Base-by-base conservation (phyloP, 2,797 vertebrate genomes). In the Saxicola maurus region DNA sequence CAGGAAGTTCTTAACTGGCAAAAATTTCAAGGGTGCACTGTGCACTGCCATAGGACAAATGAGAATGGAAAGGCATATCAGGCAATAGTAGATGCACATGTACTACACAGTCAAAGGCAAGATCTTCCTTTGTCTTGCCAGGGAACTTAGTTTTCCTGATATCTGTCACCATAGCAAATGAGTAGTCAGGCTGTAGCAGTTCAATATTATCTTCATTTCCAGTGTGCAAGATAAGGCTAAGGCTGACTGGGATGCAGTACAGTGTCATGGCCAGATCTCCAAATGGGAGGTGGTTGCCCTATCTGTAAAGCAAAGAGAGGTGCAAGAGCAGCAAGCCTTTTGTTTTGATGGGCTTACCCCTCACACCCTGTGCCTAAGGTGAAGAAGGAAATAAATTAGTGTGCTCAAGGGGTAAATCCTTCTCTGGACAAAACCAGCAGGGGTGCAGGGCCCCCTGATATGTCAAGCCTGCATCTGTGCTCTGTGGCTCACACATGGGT, bases 381-480 rank as follows among this genome's bases (percentile, higher is more conserved):
- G 57, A 80, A 31, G 49, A 82, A 53, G 14, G 21, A 53, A 82
- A 84, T 35, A 72, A 59, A 75, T 19, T 9, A 11, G 3, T 28
- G 23, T 33, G 10, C 6, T 59, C 38, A 31, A 46, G 19, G 19
- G 9, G 2, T 59, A 79, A 82, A 62, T 40, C 43, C 40, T 59
- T 60, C 79, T 33, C 23, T 25, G n/a, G 18, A 46, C 10, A 23
- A 45, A 57, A 42, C 4, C 5, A 3, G 18, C 13, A 52, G n/a
- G 12, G 13, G 1, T 52, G 18, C 35, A 30, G 7, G 13, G 5
- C 4, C 7, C 13, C 13, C 8, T 1, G 1, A 28, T 9, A 5
- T 62, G 40, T 57, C 37, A 27, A 28, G 18, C 16, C 52, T 62
- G 25, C 13, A 35, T 19, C 56, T 57, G 25, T 31, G 14, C 10